Conservation (phyloP, 2,113 vertebrate genomes). For the Syngnathus typhle region DNA sequence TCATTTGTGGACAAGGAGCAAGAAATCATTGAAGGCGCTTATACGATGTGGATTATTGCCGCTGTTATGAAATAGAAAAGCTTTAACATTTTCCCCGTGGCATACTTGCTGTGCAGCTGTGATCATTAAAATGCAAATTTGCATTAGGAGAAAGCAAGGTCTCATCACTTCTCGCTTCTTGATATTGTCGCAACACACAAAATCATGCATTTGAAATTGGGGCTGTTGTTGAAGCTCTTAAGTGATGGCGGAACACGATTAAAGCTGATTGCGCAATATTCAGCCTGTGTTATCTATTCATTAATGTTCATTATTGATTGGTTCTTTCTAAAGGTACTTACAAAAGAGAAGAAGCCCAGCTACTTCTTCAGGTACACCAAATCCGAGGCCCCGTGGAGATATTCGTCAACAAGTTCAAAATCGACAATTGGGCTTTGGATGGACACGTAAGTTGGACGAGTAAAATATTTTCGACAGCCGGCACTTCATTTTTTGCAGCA, state of each 20-base stretch:
- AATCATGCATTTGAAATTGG: not conserved
- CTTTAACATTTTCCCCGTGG: constrained; percentile 13
- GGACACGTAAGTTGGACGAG: constrained; percentile 77
- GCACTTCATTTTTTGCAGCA: constrained; percentile 58
- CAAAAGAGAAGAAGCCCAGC: constrained; percentile 88
- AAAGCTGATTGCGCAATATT: constrained; percentile 1
- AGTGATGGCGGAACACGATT: not conserved
- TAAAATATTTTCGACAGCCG: constrained; percentile 32
- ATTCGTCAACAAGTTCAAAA: constrained; percentile 93
- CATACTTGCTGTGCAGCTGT: constrained; percentile 39
- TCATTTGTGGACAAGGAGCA: constrained; percentile 6
- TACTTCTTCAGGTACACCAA: constrained; percentile 91
- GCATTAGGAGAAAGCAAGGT: constrained; percentile 24
- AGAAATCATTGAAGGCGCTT: constrained; percentile 9
- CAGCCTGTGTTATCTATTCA: not conserved
- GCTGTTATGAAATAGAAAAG: constrained; percentile 17
- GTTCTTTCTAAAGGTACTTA: constrained; percentile 74
- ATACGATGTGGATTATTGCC: constrained; percentile 16
- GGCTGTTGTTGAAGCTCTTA: not conserved
- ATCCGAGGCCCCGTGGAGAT: constrained; percentile 87
- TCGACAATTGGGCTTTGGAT: constrained; percentile 91
- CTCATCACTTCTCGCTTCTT: constrained; percentile 26
- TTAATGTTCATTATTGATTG: not conserved
- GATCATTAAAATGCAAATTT: constrained; percentile 35
- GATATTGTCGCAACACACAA: not conserved